Evolutionary conservation across 2,888 invertebrate genomes (phyloP).

Genomic region (Iselma pallidipennis): DNA sequence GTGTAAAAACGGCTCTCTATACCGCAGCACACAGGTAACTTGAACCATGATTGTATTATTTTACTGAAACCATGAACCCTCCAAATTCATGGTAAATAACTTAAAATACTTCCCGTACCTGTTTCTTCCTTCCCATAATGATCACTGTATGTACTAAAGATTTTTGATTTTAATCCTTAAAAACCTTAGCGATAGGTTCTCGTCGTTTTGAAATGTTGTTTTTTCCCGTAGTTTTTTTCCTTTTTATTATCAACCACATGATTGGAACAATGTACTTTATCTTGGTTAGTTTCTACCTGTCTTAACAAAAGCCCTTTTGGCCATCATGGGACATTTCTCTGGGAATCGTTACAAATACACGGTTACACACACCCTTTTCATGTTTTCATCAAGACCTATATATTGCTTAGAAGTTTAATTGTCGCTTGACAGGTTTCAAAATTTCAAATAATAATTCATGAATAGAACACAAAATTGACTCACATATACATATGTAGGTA

Average conservation of each 20-base stretch:
- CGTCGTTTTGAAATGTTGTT: too few relatives aligned
- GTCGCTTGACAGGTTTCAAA: neutral
- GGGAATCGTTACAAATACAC: slow-evolving; percentile 2
- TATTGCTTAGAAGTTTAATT: neutral
- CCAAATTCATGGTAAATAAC: neutral
- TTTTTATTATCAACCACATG: neutral
- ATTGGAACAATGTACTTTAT: neutral
- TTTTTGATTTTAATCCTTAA: neutral
- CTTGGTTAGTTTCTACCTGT: slow-evolving; percentile 1
- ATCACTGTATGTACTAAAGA: too few relatives aligned
- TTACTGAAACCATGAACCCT: neutral
- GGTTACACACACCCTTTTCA: slow-evolving; percentile 3
- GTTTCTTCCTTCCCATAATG: neutral
- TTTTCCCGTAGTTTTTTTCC: neutral
- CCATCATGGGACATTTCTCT: neutral
- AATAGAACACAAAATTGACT: neutral
- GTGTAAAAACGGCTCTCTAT: neutral
- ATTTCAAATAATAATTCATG: too few relatives aligned
- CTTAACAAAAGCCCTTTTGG: neutral
- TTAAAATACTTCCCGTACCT: neutral
- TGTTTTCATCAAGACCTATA: neutral
- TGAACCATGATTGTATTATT: neutral
- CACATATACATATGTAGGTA: neutral
- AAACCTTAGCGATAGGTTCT: neutral
- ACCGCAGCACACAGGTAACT: neutral